A percentile compares a stretch with the other conserved stretches of the same genome.
Evolutionary conservation across 1,140 invertebrate species (phyloP).

Genomic region (Lysiphlebus fabarum): DNA sequence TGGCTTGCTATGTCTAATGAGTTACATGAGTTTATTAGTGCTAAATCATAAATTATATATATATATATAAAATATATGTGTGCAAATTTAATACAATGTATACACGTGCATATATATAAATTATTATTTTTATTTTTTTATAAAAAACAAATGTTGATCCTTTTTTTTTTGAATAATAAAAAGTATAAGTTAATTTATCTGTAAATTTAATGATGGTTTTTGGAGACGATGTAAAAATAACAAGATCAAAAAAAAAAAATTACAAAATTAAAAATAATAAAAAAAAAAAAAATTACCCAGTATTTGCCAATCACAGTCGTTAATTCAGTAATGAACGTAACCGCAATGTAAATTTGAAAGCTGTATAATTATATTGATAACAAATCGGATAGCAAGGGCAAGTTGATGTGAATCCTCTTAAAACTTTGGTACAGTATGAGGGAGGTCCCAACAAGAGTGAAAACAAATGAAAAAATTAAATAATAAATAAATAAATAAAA

Average conservation of each 20-base stretch:
- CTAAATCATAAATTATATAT: too few relatives aligned
- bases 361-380: conserved; percentile 55
- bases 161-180: too few relatives aligned
- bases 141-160: too few relatives aligned
- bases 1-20: too few relatives aligned
- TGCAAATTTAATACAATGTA: too few relatives aligned
- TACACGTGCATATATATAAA: too few relatives aligned
- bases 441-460: conserved; percentile 25
- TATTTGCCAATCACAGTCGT: conserved; percentile 52
- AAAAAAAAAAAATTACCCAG: conserved; percentile 32
- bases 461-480: neutral
- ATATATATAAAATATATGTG: too few relatives aligned
- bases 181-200: too few relatives aligned
- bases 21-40: too few relatives aligned
- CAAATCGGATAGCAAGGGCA: conserved; percentile 47
- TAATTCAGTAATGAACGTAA: conserved; percentile 57
- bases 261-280: neutral
- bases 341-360: conserved; percentile 47
- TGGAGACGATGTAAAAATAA: neutral
- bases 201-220: too few relatives aligned
- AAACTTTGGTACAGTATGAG: conserved; percentile 36
- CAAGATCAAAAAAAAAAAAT: neutral
- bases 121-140: too few relatives aligned
- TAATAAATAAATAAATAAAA: too few relatives aligned
- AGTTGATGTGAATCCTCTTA: conserved; percentile 39